These are phyloP conservation scores for Apus apus DNA, from an alignment of 2,113 vertebrate genomes.

Conservation along the genomic window DNA sequence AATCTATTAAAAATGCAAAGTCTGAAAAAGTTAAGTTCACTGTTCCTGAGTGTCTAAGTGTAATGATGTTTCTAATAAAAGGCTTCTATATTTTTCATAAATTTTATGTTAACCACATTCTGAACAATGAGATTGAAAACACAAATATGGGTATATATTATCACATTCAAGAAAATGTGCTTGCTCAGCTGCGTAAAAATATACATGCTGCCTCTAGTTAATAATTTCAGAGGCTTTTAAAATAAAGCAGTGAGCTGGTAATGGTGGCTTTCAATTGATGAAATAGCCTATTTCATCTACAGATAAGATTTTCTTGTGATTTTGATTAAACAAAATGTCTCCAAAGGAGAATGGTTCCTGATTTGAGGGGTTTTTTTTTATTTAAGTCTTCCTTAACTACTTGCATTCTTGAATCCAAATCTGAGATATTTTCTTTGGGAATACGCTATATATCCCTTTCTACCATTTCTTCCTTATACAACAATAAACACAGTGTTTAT, in stretches of 20 bases:
- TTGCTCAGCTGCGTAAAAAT: background rate
- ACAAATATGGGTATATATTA: background rate
- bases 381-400: background rate
- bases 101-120: background rate
- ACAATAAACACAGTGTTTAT: background rate
- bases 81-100: slow-evolving; percentile 2
- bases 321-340: background rate
- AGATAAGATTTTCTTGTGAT: background rate
- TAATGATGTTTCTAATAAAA: slow-evolving; percentile 20
- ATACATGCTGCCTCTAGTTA: background rate
- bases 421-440: background rate
- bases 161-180: background rate
- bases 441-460: background rate
- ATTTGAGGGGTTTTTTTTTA: background rate
- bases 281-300: background rate
- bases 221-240: background rate
- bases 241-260: background rate
- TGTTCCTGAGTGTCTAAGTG: background rate
- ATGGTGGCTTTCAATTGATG: background rate
- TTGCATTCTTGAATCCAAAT: background rate
- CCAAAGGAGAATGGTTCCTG: background rate
- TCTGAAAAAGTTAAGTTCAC: background rate
- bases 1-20: background rate
- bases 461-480: background rate
- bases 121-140: background rate